Evolutionary conservation across 2,888 invertebrate genomes (phyloP).

Genomic region (Cosmorhoe ocellata): DNA sequence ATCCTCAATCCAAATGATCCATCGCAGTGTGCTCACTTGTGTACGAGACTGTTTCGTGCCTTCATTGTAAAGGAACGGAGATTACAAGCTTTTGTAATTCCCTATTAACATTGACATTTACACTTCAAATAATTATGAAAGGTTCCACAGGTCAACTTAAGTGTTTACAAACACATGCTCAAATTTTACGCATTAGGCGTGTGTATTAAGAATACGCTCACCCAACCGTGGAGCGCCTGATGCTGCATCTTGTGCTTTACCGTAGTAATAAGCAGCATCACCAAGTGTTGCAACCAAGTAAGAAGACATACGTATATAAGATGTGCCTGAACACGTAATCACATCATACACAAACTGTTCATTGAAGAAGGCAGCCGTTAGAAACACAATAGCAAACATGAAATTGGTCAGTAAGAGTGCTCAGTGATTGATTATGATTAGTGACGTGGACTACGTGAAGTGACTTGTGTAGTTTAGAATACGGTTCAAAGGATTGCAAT

Average conservation of each 20-base stretch:
- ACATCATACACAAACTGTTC: slow-evolving; percentile 65
- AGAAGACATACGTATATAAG: slow-evolving; percentile 76
- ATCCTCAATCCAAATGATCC: slow-evolving; percentile 4
- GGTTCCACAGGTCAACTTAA: slow-evolving; percentile 54
- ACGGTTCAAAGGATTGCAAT: slow-evolving; percentile 30
- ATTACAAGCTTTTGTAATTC: slow-evolving; percentile 50
- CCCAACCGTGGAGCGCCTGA: slow-evolving; percentile 39
- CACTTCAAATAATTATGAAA: slow-evolving; percentile 58
- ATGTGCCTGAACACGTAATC: slow-evolving; percentile 66
- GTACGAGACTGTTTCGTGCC: slow-evolving; percentile 3
- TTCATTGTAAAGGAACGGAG: slow-evolving; percentile 9
- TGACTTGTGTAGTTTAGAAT: slow-evolving; percentile 24
- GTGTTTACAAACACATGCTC: slow-evolving; percentile 52
- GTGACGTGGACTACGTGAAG: slow-evolving; percentile 35
- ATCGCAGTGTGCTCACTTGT: not conserved
- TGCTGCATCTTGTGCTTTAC: slow-evolving; percentile 50
- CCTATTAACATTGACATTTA: slow-evolving; percentile 71
- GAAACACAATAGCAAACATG: slow-evolving; percentile 59
- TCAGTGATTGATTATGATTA: slow-evolving; percentile 18
- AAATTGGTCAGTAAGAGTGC: slow-evolving; percentile 64
- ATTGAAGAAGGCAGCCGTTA: slow-evolving; percentile 56
- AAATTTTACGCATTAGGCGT: slow-evolving; percentile 33
- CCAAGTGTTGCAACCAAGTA: slow-evolving; percentile 66
- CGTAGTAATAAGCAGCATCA: slow-evolving; percentile 52
- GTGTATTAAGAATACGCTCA: slow-evolving; percentile 31